A percentile compares a stretch with the other conserved stretches of the same genome.
Conservation (phyloP, 2,113 vertebrate species). For the Cricetomys ansorgei region DNA sequence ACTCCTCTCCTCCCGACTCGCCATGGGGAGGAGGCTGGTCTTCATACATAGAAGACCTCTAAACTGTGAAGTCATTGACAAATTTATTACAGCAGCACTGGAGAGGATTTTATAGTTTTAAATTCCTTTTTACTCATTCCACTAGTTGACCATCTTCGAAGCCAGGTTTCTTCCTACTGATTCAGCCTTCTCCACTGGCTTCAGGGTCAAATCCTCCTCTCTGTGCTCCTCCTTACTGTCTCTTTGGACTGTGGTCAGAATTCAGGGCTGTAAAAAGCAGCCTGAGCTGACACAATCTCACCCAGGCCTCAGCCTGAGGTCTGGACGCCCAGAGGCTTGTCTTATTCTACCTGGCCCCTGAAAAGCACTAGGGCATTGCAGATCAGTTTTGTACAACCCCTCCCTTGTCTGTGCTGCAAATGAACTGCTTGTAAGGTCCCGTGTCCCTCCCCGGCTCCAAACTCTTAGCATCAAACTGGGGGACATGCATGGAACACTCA, state of each 20-base stretch:
- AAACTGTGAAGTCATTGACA: rapidly evolving
- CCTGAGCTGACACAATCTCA: not conserved
- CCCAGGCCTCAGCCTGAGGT: not conserved
- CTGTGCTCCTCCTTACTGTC: not conserved
- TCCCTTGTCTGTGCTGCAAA: not conserved
- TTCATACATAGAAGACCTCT: too few species aligned
- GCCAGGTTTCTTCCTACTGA: not conserved
- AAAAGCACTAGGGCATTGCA: rapidly evolving
- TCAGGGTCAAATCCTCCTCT: not conserved
- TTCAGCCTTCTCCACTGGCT: not conserved
- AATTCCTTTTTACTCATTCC: slow-evolving; percentile 57
- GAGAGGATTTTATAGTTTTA: slow-evolving; percentile 39
- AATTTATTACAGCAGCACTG: not conserved
- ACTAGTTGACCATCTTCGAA: not conserved
- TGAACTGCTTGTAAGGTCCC: rapidly evolving
- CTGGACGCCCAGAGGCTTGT: rapidly evolving
- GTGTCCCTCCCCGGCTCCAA: rapidly evolving
- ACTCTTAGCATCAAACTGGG: rapidly evolving
- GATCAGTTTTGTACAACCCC: rapidly evolving
- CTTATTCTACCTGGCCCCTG: too few species aligned
- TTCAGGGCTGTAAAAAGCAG: not conserved
- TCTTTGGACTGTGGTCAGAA: not conserved
- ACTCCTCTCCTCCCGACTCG: rapidly evolving
- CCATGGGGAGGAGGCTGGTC: rapidly evolving
- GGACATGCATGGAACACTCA: too few species aligned